Conservation (phyloP, 2,113 vertebrate species). For the Micromys minutus region DNA sequence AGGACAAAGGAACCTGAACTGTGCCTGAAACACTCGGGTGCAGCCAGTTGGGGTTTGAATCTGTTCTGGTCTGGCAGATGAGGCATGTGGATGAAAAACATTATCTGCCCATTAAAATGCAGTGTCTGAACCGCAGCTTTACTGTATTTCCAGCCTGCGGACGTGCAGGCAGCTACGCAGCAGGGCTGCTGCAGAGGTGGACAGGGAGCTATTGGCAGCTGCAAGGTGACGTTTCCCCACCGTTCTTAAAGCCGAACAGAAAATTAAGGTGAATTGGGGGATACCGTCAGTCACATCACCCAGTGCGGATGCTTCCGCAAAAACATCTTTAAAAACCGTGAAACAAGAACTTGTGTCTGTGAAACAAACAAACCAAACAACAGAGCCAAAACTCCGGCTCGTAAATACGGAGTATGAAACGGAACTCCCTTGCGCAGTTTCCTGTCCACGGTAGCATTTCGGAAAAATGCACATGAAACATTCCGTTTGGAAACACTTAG, state of each 20-base stretch:
- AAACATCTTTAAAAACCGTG: neutral
- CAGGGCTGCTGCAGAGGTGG: constrained; percentile 43
- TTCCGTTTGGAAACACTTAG: neutral
- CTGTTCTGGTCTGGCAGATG: constrained; percentile 25
- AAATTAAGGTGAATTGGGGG: constrained; percentile 59
- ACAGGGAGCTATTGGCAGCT: constrained; percentile 33
- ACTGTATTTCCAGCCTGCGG: constrained; percentile 53
- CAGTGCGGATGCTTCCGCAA: constrained; percentile 23
- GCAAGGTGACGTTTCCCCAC: constrained; percentile 40
- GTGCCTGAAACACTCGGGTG: neutral
- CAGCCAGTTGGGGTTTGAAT: neutral
- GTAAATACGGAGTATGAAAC: neutral
- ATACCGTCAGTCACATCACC: neutral
- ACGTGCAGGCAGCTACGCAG: neutral
- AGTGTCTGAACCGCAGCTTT: constrained; percentile 60
- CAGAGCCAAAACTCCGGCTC: neutral
- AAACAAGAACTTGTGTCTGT: neutral
- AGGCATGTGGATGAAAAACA: constrained; percentile 52
- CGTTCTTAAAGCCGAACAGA: constrained; percentile 26
- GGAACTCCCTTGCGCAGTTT: neutral
- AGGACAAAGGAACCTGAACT: neutral
- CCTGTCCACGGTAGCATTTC: neutral
- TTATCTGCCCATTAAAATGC: constrained; percentile 75
- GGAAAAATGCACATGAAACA: neutral
- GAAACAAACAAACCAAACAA: neutral